Conservation (phyloP, 1,140 invertebrate species). For the Spodoptera litura region DNA sequence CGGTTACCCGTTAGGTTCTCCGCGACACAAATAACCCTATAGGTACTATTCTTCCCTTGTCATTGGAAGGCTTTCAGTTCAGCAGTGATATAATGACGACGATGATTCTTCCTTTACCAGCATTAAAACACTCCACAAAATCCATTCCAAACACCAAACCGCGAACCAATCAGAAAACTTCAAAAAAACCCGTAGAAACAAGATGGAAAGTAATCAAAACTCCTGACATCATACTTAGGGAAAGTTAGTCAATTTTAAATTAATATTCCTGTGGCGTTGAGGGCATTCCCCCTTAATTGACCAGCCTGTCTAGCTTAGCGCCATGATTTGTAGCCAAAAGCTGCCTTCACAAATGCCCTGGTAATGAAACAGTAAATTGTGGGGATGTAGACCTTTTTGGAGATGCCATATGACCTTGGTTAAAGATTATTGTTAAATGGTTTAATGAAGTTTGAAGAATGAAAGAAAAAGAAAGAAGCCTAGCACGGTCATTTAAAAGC, state of each 20-base stretch:
- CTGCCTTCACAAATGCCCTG: constrained; percentile 13
- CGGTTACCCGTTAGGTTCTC: too few relatives aligned
- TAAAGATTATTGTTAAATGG: too few relatives aligned
- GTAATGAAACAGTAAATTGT: constrained; percentile 41
- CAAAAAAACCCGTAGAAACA: background rate
- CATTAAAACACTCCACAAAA: background rate
- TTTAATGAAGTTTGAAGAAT: too few relatives aligned
- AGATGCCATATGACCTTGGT: background rate
- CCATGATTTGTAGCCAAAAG: constrained; percentile 26
- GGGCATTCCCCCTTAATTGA: constrained; percentile 32
- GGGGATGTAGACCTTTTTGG: background rate
- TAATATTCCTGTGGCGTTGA: constrained; percentile 34
- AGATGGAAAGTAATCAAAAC: constrained; percentile 27
- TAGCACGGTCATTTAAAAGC: too few relatives aligned
- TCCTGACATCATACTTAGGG: constrained; percentile 5
- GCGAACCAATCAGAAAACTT: background rate
- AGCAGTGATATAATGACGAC: background rate
- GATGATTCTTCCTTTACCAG: background rate
- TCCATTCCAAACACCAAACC: background rate
- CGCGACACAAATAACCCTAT: too few relatives aligned
- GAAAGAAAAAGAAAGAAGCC: too few relatives aligned
- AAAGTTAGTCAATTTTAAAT: constrained; percentile 37
- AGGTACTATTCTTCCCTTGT: too few relatives aligned
- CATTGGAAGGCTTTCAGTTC: too few relatives aligned
- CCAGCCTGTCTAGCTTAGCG: constrained; percentile 9